Evolutionary conservation across 2,797 vertebrate species (phyloP).

Genomic region (Hemibagrus guttatus): DNA sequence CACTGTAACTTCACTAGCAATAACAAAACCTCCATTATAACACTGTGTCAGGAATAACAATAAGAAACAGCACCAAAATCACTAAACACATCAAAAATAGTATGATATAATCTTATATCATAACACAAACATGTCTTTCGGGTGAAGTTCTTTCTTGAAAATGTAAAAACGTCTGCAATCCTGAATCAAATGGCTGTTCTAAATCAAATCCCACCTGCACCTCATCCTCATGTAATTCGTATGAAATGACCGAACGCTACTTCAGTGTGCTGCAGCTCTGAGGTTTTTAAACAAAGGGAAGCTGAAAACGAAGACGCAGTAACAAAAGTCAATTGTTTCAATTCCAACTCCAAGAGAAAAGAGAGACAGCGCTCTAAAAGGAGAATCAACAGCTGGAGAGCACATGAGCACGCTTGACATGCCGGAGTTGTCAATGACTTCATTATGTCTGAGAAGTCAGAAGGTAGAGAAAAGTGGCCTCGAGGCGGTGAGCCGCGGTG

Average conservation of each 20-base stretch:
- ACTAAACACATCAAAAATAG: not conserved
- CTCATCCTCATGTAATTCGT: not conserved
- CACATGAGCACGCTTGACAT: constrained; percentile 2
- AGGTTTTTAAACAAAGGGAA: not conserved
- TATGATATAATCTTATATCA: not conserved
- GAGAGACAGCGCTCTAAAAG: not conserved
- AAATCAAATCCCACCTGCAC: constrained; percentile 13
- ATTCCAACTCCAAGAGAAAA: constrained; percentile 19
- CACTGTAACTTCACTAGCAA: not conserved
- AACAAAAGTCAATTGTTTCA: constrained; percentile 22
- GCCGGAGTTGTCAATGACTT: constrained; percentile 32
- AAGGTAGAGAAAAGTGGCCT: constrained; percentile 32
- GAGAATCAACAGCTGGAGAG: constrained; percentile 18
- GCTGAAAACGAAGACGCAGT: not conserved
- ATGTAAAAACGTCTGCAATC: not conserved
- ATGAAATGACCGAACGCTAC: not conserved
- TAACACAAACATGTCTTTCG: not conserved
- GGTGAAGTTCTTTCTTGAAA: not conserved
- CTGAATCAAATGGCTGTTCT: constrained; percentile 15
- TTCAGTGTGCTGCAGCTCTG: not conserved
- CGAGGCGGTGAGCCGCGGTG: constrained; percentile 9
- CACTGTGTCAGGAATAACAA: not conserved
- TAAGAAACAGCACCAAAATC: not conserved
- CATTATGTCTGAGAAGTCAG: constrained; percentile 19
- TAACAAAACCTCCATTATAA: not conserved